phyloP scores from a whole-genome alignment of 2,888 invertebrate genomes.

The Tipula vernalis region DNA sequence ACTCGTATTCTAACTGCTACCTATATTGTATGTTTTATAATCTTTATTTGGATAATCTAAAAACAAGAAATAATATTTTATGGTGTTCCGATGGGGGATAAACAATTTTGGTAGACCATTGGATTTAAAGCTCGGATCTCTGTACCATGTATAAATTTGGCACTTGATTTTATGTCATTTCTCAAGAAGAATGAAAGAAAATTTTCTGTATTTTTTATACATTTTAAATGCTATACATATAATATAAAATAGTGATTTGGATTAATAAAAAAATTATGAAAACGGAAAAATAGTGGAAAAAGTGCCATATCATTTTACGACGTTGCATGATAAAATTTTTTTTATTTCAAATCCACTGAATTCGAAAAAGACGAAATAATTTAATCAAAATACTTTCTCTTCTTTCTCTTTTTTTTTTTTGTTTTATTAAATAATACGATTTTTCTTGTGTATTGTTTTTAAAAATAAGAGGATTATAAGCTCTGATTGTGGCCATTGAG shows the following conservation, averaged over 20 bases:
- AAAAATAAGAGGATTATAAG: neutral
- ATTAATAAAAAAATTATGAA: neutral
- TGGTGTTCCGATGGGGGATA: neutral
- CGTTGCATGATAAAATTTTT: constrained; percentile 5
- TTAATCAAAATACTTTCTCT: constrained; percentile 6
- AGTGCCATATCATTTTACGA: constrained; percentile 8
- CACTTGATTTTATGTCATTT: neutral
- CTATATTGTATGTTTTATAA: neutral
- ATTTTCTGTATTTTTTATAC: neutral
- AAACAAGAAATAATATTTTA: neutral
- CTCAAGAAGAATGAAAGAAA: neutral
- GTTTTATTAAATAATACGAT: neutral
- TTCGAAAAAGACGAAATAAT: neutral
- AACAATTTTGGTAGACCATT: neutral
- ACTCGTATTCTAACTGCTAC: neutral
- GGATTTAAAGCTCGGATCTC: neutral
- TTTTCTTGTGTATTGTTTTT: neutral
- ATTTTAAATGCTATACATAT: neutral
- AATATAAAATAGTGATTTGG: neutral
- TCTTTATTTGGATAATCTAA: neutral
- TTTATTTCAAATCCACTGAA: neutral
- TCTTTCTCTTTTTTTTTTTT: constrained; percentile 8
- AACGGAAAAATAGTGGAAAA: neutral
- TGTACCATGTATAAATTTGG: neutral
- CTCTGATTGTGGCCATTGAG: neutral